Evolutionary conservation across 2,888 invertebrate genomes (phyloP).

Genomic region (Punctoribates punctum): DNA sequence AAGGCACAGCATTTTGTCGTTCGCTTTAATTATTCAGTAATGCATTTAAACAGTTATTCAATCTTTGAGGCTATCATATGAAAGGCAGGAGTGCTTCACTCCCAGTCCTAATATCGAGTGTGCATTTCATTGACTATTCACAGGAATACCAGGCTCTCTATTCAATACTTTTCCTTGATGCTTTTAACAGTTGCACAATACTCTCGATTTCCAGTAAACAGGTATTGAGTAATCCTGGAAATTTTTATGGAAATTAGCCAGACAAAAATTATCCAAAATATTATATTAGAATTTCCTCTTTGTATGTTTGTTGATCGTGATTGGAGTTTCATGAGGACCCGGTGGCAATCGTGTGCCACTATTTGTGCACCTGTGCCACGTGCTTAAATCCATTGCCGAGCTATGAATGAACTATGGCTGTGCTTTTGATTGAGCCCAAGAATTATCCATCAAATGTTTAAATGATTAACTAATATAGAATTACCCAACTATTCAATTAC

Average conservation of each 20-base stretch:
- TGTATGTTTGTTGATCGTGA: too few species aligned
- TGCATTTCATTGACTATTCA: too few species aligned
- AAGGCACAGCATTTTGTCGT: not conserved
- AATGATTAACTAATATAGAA: conserved; percentile 13
- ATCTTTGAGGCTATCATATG: not conserved
- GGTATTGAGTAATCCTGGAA: too few species aligned
- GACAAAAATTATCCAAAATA: too few species aligned
- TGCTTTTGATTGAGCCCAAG: not conserved
- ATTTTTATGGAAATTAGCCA: too few species aligned
- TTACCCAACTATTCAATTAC: conserved; percentile 1
- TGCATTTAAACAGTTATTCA: conserved; percentile 7
- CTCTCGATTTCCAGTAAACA: too few species aligned
- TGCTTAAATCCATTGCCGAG: not conserved
- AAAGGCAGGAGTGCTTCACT: conserved; percentile 12
- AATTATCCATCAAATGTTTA: not conserved
- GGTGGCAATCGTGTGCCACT: not conserved
- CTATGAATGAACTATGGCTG: not conserved
- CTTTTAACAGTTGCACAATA: too few species aligned
- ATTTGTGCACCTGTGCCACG: conserved; percentile 35
- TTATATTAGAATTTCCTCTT: not conserved
- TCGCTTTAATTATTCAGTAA: conserved; percentile 7
- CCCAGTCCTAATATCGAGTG: too few species aligned
- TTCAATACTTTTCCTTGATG: too few species aligned
- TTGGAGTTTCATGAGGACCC: not conserved
- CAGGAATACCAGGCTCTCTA: too few species aligned